These are phyloP conservation scores for Upupa epops DNA, from an alignment of 2,113 vertebrate genomes.

Conservation along the genomic window DNA sequence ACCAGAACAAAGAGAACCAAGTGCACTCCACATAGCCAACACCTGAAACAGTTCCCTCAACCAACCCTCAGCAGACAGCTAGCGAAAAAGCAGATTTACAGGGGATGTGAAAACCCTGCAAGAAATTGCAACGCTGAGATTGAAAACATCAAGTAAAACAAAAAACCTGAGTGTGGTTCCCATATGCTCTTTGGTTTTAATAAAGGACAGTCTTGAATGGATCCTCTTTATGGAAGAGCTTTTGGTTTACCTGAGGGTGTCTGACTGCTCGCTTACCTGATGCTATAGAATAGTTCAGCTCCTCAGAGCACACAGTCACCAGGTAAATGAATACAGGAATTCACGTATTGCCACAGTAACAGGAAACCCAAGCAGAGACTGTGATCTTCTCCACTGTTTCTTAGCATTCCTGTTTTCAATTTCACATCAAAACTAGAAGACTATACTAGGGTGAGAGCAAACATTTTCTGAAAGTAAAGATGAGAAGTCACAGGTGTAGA, in stretches of 20 bases:
- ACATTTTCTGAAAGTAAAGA: not conserved
- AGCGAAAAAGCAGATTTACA: not conserved
- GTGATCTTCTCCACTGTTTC: slow-evolving; percentile 2
- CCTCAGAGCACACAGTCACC: slow-evolving; percentile 16
- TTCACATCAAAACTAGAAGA: not conserved
- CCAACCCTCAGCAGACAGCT: not conserved
- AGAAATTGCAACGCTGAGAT: not conserved
- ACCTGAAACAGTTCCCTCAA: not conserved
- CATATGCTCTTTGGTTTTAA: not conserved
- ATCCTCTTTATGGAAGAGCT: not conserved
- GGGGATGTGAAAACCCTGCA: not conserved
- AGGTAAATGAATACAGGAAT: slow-evolving; percentile 58
- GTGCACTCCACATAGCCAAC: not conserved
- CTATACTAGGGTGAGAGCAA: not conserved
- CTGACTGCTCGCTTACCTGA: not conserved
- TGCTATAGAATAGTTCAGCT: not conserved
- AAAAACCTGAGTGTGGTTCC: not conserved
- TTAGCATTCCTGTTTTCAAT: not conserved
- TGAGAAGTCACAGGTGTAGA: not conserved
- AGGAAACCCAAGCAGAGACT: slow-evolving; percentile 19
- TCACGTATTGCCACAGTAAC: slow-evolving; percentile 31
- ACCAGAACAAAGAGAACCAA: not conserved
- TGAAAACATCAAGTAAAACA: not conserved
- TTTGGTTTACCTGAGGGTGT: not conserved
- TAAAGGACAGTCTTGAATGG: not conserved